phyloP scores from a whole-genome alignment of 2,797 vertebrate genomes.

The Eulemur albifrons region DNA sequence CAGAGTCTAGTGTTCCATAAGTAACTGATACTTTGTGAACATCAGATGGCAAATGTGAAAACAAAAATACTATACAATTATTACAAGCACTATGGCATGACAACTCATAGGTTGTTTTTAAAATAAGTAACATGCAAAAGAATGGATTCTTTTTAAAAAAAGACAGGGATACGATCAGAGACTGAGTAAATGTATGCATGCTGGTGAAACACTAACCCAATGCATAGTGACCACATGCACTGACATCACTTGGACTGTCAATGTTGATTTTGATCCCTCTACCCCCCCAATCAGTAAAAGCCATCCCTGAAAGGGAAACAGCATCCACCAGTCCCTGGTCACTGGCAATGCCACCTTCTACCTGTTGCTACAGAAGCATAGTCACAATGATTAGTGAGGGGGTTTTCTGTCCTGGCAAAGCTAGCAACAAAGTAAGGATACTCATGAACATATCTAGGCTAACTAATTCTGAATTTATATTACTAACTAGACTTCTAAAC shows the following conservation, averaged over 20 bases:
- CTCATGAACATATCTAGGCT: neutral
- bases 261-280: neutral
- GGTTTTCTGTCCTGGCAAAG: neutral
- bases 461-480: slow-evolving; percentile 34
- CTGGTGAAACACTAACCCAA: slow-evolving; percentile 35
- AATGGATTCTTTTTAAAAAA: slow-evolving; percentile 54
- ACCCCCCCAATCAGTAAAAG: neutral
- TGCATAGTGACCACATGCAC: neutral
- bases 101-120: slow-evolving; percentile 27
- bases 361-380: slow-evolving; percentile 10
- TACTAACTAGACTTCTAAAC: slow-evolving; percentile 18
- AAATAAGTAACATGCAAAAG: slow-evolving; percentile 65
- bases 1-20: slow-evolving; percentile 37
- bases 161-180: slow-evolving; percentile 30
- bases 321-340: neutral
- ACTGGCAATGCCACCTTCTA: neutral
- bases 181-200: slow-evolving; percentile 45
- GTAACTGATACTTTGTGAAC: neutral
- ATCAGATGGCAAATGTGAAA: slow-evolving; percentile 39
- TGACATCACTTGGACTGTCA: neutral
- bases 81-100: neutral
- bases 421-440: slow-evolving; percentile 11
- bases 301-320: neutral
- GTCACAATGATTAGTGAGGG: neutral
- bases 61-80: slow-evolving; percentile 33